Conservation (phyloP, 2,888 invertebrate genomes). For the Melanchra persicariae region DNA sequence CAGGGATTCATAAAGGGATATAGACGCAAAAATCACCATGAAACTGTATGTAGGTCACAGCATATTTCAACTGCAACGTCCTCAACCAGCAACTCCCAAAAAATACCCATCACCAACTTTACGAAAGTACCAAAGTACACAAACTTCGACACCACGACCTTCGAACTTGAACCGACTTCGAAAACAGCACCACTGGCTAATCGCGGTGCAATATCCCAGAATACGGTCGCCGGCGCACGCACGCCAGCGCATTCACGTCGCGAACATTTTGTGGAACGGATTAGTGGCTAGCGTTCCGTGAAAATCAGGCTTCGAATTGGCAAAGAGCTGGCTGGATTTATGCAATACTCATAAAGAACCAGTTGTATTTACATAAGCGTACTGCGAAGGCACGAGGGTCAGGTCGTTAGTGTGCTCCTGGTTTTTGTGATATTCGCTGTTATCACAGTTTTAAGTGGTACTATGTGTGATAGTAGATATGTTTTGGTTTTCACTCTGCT, state of each 20-base stretch:
- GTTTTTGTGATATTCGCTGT: constrained; percentile 63
- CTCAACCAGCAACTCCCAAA: constrained; percentile 3
- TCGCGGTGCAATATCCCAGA: constrained; percentile 73
- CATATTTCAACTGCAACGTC: neutral
- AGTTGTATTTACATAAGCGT: constrained; percentile 85
- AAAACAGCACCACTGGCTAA: constrained; percentile 58
- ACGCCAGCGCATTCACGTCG: constrained; percentile 67
- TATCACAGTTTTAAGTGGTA: constrained; percentile 68
- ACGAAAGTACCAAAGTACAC: constrained; percentile 33
- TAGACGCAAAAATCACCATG: no score
- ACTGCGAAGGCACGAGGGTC: constrained; percentile 76
- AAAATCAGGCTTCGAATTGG: constrained; percentile 85
- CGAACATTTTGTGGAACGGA: constrained; percentile 82
- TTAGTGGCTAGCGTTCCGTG: constrained; percentile 85
- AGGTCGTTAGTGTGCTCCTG: constrained; percentile 78
- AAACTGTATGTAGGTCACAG: constrained; percentile 20
- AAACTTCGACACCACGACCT: constrained; percentile 61
- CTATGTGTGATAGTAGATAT: constrained; percentile 82
- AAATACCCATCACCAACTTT: neutral
- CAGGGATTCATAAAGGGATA: neutral
- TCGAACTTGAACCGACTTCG: constrained; percentile 64
- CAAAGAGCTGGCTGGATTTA: constrained; percentile 85
- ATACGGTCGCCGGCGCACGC: constrained; percentile 70
- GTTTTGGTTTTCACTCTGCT: constrained; percentile 78
- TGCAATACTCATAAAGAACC: constrained; percentile 88